Evolutionary conservation across 2,888 invertebrate genomes (phyloP), one percentile per base, ranked within the genome.

Genomic region (Empis stercorea): DNA sequence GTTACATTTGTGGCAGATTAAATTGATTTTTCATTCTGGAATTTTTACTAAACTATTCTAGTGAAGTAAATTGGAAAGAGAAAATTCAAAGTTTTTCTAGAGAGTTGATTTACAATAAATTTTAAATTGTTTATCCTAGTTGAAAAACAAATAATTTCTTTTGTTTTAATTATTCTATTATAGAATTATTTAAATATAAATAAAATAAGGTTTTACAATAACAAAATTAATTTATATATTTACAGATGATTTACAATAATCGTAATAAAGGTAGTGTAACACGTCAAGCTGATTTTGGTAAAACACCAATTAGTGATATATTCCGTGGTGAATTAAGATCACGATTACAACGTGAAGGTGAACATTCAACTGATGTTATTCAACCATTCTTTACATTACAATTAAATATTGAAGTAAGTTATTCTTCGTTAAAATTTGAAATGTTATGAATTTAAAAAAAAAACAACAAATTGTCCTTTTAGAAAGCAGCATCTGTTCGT

Each of bases 371-470:
- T 0, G 92, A 92, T 63, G 91, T 87, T 55, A 84, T 95, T 53
- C 91, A 95, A 67, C 95, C 95, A 1, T 96, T 96, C 73, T 94
- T 94, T 66, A 93, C 94, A 1, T 74, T 96, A 51, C 94, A 92
- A 65, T 76, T 96, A 30, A 93, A 96, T 62, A 92, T 96, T 57
- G 91, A 93, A 77, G 92, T 91, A 64, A 61, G 61, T 58, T 44
- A 38, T 3, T 17, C 17, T 16, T 30, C 5, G 3, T 20, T n/a
- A n/a, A n/a, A n/a, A n/a, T 20, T 20, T 20, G 3, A 20, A 20
- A 4, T 46, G 4, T 30, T 39, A n/a, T n/a, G 2, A n/a, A 14
- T 36, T 36, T 36, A 4, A 36, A 36, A 20, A 20, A n/a, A 4
- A 4, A 20, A 20, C 5, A n/a, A n/a, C n/a, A 6, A 27, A 7